Percentiles rank a stretch among this genome's conserved stretches.
Evolutionary conservation across 2,113 vertebrate genomes (phyloP).

Genomic region (Colistium nudipinnis): DNA sequence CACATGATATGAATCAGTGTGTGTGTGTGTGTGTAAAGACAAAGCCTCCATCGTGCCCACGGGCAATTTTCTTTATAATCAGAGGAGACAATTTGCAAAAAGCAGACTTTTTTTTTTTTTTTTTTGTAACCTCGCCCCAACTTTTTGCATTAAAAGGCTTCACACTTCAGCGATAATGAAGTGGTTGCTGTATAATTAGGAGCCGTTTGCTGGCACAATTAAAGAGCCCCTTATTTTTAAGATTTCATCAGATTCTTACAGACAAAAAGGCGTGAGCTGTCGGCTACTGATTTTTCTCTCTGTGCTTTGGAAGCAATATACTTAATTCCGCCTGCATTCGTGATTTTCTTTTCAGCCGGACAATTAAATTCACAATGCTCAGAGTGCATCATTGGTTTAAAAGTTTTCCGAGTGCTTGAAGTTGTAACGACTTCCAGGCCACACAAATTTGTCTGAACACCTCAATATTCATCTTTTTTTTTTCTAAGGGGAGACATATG

Average conservation of each 20-base stretch:
- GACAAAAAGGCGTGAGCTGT: slow-evolving; percentile 21
- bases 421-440: slow-evolving; percentile 40
- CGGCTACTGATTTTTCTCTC: slow-evolving; percentile 33
- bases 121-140: slow-evolving; percentile 24
- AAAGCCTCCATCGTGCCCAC: slow-evolving; percentile 11
- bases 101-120: slow-evolving; percentile 2
- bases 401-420: slow-evolving; percentile 33
- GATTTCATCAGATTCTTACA: slow-evolving; percentile 29
- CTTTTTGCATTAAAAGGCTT: slow-evolving; percentile 28
- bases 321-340: slow-evolving; percentile 43
- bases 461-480: neutral
- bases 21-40: slow-evolving; percentile 24
- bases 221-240: slow-evolving; percentile 24
- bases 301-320: slow-evolving; percentile 37
- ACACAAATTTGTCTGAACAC: slow-evolving; percentile 14
- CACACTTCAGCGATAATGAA: slow-evolving; percentile 17
- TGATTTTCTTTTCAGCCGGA: slow-evolving; percentile 37
- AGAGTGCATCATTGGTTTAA: slow-evolving; percentile 29
- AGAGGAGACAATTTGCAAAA: slow-evolving; percentile 17
- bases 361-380: slow-evolving; percentile 38
- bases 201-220: slow-evolving; percentile 40
- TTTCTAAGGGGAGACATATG: slow-evolving; percentile 29
- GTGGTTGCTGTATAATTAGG: slow-evolving; percentile 11
- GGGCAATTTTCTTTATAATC: slow-evolving; percentile 14
- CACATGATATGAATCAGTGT: slow-evolving; percentile 18